Evolutionary conservation across 2,797 vertebrate genomes (phyloP).

Genomic region (Cuculus canorus): DNA sequence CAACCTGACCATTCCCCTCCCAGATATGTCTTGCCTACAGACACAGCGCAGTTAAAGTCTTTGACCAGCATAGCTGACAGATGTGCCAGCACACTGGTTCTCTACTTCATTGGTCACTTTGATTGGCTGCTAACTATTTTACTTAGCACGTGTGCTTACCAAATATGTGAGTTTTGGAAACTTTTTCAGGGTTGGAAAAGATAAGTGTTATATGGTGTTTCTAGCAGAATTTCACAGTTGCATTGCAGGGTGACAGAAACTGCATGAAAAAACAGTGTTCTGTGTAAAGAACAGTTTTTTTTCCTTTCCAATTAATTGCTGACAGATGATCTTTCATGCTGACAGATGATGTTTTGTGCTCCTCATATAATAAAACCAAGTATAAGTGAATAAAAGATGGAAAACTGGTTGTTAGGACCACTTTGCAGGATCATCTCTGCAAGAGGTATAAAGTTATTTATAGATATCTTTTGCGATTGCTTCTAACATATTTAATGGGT

Average conservation of each 20-base stretch:
- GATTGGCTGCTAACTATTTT: neutral
- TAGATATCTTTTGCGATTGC: neutral
- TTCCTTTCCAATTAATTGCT: constrained; percentile 33
- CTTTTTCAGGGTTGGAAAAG: neutral
- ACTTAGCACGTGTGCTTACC: neutral
- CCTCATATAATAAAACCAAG: constrained; percentile 10
- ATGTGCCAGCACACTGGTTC: neutral
- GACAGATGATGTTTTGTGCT: neutral
- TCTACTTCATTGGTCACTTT: neutral
- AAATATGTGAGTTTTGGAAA: neutral
- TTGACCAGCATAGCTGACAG: neutral
- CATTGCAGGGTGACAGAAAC: neutral
- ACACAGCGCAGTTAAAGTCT: neutral
- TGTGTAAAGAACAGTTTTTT: neutral
- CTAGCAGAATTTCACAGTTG: constrained; percentile 4
- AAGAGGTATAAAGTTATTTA: constrained; percentile 1
- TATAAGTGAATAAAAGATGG: neutral
- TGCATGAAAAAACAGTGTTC: neutral
- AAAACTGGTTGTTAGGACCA: neutral
- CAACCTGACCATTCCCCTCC: neutral
- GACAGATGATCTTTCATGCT: constrained; percentile 1
- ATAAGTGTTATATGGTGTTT: neutral
- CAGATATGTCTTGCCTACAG: neutral
- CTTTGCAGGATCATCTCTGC: neutral
- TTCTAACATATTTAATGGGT: neutral